A percentile compares a stretch with the other conserved stretches of the same genome.
These are phyloP conservation scores for Aplysia californica DNA, from an alignment of 1,140 invertebrate species.

Conservation along the genomic window DNA sequence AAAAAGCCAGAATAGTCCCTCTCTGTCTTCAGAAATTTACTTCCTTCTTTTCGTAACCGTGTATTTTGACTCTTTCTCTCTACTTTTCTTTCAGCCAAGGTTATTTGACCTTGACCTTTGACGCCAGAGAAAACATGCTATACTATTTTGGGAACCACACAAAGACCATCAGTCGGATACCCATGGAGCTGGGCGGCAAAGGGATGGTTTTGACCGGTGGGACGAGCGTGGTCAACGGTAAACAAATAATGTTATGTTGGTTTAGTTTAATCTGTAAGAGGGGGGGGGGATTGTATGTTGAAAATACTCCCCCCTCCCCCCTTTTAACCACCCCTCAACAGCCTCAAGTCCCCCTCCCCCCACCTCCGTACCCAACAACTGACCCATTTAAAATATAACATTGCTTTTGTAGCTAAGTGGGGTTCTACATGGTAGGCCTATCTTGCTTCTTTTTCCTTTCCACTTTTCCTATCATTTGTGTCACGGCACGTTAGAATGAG, in stretches of 20 bases:
- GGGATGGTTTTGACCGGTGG: conserved; percentile 43
- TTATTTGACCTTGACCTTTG: conserved; percentile 44
- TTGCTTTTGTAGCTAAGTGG: not conserved
- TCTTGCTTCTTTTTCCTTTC: too few relatives aligned
- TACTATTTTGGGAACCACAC: conserved; percentile 52
- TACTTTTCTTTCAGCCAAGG: too few relatives aligned
- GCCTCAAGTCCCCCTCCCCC: not conserved
- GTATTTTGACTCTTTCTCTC: too few relatives aligned
- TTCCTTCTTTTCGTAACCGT: too few relatives aligned
- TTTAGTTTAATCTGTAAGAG: not conserved
- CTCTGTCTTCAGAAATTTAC: too few relatives aligned
- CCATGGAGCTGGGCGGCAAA: conserved; percentile 39
- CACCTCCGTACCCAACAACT: not conserved
- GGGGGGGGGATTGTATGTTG: not conserved
- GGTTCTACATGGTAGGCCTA: too few relatives aligned
- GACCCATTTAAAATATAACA: not conserved
- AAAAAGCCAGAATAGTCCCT: too few relatives aligned
- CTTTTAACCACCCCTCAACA: not conserved
- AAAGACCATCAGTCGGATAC: conserved; percentile 43
- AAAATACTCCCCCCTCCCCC: not conserved
- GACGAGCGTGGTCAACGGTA: conserved; percentile 48
- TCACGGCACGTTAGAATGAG: too few relatives aligned
- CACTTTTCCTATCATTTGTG: too few relatives aligned
- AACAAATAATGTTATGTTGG: not conserved
- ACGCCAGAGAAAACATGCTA: conserved; percentile 40